These are phyloP conservation scores for Ceratoteleas bidentatus DNA, from an alignment of 1,140 invertebrate genomes.

Conservation along the genomic window DNA sequence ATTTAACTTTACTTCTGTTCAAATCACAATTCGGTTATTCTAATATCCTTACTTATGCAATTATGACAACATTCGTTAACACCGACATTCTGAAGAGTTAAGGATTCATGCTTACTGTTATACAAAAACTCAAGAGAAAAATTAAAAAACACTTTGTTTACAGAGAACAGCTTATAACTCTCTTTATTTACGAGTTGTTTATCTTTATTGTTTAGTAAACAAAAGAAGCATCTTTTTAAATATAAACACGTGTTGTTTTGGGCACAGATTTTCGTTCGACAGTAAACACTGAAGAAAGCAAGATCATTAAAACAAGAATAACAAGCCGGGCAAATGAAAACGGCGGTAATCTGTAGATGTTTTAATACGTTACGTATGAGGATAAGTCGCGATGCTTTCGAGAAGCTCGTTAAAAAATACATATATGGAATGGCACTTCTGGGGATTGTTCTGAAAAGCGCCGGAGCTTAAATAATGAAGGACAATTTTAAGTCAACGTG, in stretches of 20 bases:
- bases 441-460: constrained; percentile 44
- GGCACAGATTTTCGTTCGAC: background rate
- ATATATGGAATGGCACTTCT: constrained; percentile 51
- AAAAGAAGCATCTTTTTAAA: too few species aligned
- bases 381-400: constrained; percentile 39
- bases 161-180: too few species aligned
- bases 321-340: constrained; percentile 16
- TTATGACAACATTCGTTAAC: too few species aligned
- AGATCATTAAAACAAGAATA: background rate
- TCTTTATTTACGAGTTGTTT: too few species aligned
- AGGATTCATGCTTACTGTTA: too few species aligned
- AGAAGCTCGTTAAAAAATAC: constrained; percentile 45
- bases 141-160: too few species aligned
- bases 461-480: constrained; percentile 52
- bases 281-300: background rate
- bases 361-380: constrained; percentile 46
- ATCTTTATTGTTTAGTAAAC: too few species aligned
- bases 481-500: constrained; percentile 50
- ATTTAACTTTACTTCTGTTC: too few species aligned
- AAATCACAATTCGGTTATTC: too few species aligned
- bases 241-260: background rate
- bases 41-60: too few species aligned
- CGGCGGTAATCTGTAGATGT: constrained; percentile 35
- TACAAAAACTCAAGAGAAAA: too few species aligned
- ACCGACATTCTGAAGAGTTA: too few species aligned